Evolutionary conservation across 2,113 vertebrate species (phyloP), one percentile per base, ranked within the genome.

Genomic region (Tricholaema leucomelas): DNA sequence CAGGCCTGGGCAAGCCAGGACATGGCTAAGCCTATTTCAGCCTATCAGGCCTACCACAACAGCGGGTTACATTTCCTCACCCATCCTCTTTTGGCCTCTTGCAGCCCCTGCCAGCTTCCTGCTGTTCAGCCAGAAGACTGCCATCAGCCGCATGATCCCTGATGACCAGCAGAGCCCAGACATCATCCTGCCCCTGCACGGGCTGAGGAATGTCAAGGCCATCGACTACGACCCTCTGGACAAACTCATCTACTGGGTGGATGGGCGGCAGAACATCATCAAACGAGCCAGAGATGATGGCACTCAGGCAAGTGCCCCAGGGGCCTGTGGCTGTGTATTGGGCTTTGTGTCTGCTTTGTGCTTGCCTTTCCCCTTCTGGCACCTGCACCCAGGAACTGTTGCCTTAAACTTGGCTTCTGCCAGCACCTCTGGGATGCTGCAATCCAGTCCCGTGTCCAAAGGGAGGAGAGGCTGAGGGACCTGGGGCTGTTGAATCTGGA

Each of bases 121-220:
- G 91, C 97, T 99, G 58, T 99, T 99, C 93, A 99, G 98, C 95
- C 99, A 99, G 97, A 99, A 99, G 89, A 97, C 98, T 35, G 98
- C 98, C 18, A 99, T 99, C 97, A 99, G 98, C 95, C 98, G 99
- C 33, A 98, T 99, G 98, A 98, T 99, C 54, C 95, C 99, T 25
- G 99, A 99, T 3, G 98, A 99, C 86, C 99, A 98, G 94, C 97
- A 95, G 42, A 99, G 98, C 93, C 99, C 99, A 2, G 99, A 99
- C 91, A 98, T 99, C 92, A 98, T 99, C 90, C 97, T 99, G 55
- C 99, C 99, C 12, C 98, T 99, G 92, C 98, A 99, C 3, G 98
- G 99, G 6, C 95, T 98, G 80, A 97, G 98, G 92, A 99, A 98
- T 0, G 98, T 99, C 88, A 98, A 98, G 18, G 98, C 98, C 65